A percentile compares a stretch with the other conserved stretches of the same genome.
Evolutionary conservation across 2,797 vertebrate species (phyloP).

Genomic region (Cynodonichthys magdalenae): DNA sequence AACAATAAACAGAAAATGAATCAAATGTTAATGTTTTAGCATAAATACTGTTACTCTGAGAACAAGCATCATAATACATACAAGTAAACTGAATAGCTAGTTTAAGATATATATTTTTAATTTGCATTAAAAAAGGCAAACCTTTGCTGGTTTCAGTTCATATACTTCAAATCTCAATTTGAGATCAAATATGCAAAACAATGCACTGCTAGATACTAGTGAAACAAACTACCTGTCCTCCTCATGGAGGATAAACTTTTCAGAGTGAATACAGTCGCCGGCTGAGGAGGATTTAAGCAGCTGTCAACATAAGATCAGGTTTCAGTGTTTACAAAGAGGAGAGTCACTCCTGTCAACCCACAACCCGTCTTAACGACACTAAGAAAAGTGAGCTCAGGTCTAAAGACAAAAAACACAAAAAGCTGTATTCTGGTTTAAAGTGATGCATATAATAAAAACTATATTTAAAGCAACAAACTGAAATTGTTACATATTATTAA

Average conservation of each 20-base stretch:
- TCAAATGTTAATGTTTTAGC: background rate
- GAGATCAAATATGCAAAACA: background rate
- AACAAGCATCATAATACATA: background rate
- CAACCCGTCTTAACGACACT: constrained; percentile 31
- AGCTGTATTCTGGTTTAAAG: background rate
- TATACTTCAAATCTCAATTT: no score
- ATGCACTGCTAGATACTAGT: constrained; percentile 5
- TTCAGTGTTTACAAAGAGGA: constrained; percentile 43
- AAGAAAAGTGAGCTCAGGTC: background rate
- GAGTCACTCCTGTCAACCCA: constrained; percentile 41
- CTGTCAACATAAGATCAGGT: constrained; percentile 47
- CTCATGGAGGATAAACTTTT: constrained; percentile 31
- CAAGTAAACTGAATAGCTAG: background rate
- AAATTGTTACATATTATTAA: no score
- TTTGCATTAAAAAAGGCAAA: background rate
- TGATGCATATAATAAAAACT: background rate
- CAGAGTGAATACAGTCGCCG: constrained; percentile 36
- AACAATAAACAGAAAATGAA: background rate
- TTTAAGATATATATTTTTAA: background rate
- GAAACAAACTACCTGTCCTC: constrained; percentile 21
- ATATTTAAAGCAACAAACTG: no score
- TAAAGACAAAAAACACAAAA: background rate
- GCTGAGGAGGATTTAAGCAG: constrained; percentile 26
- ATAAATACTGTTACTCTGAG: background rate
- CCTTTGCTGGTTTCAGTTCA: no score